Conservation (phyloP, 1,140 invertebrate species). For the Camponotus floridanus region DNA sequence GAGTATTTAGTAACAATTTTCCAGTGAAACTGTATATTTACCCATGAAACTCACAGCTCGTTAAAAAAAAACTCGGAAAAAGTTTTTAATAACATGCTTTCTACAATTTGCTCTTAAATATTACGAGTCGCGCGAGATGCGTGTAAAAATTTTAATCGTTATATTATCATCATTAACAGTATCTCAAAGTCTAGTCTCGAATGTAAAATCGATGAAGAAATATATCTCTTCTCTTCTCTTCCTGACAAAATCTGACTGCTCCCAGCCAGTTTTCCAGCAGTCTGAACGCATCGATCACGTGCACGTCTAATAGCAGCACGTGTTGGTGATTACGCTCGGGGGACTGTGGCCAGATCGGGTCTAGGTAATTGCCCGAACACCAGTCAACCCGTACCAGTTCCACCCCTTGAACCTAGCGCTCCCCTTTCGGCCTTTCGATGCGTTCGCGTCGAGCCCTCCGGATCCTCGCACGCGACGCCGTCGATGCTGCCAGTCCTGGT, state of each 20-base stretch:
- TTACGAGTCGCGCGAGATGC: background rate
- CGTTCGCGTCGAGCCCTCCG: constrained; percentile 62
- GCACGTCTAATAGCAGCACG: constrained; percentile 82
- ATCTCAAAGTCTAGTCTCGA: background rate
- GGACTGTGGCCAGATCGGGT: constrained; percentile 81
- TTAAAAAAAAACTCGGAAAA: background rate
- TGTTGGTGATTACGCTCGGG: constrained; percentile 83
- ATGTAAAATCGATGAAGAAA: background rate
- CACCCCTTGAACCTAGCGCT: background rate
- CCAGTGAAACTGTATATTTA: background rate
- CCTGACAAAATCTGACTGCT: constrained; percentile 66
- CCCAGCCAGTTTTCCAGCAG: constrained; percentile 69
- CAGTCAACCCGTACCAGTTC: constrained; percentile 52
- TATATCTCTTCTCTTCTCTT: constrained; percentile 50
- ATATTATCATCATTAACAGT: background rate
- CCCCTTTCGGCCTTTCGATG: constrained; percentile 58
- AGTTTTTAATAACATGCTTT: constrained; percentile 22
- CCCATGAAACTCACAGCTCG: background rate
- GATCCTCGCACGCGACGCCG: constrained; percentile 53
- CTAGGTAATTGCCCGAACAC: constrained; percentile 81
- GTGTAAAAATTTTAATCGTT: too few relatives aligned
- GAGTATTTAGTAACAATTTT: constrained; percentile 3
- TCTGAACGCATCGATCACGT: constrained; percentile 81
- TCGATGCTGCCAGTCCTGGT: constrained; percentile 66
- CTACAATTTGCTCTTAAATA: background rate